These are phyloP conservation scores for Mormyrops boulengeri DNA, from an alignment of 2,797 vertebrate genomes.

Conservation along the genomic window DNA sequence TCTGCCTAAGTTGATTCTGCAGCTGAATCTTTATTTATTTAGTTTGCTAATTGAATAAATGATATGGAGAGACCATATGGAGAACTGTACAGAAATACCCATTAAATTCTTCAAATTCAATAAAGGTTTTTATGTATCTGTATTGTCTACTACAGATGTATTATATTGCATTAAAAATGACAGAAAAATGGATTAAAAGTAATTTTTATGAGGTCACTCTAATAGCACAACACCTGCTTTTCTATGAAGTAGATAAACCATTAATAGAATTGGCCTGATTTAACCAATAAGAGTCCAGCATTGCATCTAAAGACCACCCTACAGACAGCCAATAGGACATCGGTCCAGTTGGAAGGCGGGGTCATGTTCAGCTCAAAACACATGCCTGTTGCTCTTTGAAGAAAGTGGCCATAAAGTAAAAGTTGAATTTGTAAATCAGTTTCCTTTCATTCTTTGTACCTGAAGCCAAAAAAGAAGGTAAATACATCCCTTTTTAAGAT, in stretches of 20 bases:
- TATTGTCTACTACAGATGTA: neutral
- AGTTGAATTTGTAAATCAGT: neutral
- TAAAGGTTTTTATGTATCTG: neutral
- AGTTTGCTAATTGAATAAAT: neutral
- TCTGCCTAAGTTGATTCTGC: neutral
- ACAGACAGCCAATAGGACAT: neutral
- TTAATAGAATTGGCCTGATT: neutral
- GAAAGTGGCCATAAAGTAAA: neutral
- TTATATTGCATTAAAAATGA: neutral
- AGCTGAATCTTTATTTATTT: neutral
- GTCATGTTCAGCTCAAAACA: neutral
- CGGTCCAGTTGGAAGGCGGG: neutral
- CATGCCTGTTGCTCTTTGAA: conserved; percentile 28
- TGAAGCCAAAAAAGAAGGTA: neutral
- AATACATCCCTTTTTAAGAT: neutral
- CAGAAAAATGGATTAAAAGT: neutral
- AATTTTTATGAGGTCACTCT: neutral
- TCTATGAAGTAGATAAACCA: neutral
- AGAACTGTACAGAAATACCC: neutral
- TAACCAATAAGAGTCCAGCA: neutral
- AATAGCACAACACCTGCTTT: neutral
- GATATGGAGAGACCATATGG: neutral
- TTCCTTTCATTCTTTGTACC: neutral
- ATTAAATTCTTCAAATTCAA: neutral
- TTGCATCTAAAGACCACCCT: neutral